These are phyloP conservation scores for Danionella dracula DNA, from an alignment of 2,797 vertebrate species.

Conservation along the genomic window DNA sequence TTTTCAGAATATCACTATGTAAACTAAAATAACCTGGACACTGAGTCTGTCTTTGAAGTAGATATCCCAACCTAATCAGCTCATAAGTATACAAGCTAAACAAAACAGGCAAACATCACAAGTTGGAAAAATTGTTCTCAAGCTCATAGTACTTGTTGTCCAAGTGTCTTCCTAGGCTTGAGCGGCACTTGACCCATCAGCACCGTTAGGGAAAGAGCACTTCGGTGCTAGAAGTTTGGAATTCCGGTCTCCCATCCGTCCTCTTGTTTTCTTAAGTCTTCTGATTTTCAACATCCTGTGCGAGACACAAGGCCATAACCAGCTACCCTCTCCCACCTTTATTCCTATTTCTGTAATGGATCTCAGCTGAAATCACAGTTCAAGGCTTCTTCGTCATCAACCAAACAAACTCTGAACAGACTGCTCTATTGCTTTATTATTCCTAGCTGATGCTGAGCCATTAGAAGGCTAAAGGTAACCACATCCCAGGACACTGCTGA, in stretches of 20 bases:
- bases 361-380: slow-evolving; percentile 43
- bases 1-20: no score
- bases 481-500: slow-evolving; percentile 11
- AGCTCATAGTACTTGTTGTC: background rate
- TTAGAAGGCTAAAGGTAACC: slow-evolving; percentile 29
- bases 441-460: slow-evolving; percentile 23
- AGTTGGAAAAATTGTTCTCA: background rate
- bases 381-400: slow-evolving; percentile 19
- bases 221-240: slow-evolving; percentile 9
- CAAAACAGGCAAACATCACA: background rate
- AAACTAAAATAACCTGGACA: no score
- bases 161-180: background rate
- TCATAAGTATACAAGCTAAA: no score
- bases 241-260: slow-evolving; percentile 12
- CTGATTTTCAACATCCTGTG: slow-evolving; percentile 16
- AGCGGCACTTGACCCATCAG: background rate
- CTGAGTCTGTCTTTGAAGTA: background rate
- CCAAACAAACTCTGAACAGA: slow-evolving; percentile 32
- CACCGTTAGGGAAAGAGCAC: background rate
- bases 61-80: no score
- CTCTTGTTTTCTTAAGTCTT: slow-evolving; percentile 28
- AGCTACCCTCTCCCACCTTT: slow-evolving; percentile 20
- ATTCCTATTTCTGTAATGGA: slow-evolving; percentile 22
- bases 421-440: slow-evolving; percentile 36
- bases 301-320: background rate